Percentiles rank a stretch among this genome's conserved stretches.
Conservation (phyloP, 2,113 vertebrate species). For the Mus musculus region DNA sequence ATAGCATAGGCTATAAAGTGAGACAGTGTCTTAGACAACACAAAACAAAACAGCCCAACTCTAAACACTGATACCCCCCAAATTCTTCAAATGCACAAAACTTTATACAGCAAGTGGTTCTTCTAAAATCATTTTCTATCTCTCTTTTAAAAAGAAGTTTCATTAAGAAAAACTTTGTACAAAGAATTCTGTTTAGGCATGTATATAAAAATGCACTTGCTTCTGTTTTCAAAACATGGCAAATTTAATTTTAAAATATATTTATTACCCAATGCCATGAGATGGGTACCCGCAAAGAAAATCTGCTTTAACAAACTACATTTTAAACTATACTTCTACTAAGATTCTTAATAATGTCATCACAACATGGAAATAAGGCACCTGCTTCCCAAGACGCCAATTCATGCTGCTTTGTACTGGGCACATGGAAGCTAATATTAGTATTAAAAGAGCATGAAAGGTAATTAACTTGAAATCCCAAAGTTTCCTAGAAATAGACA, state of each 20-base stretch:
- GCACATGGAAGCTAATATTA: background rate
- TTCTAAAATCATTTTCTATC: background rate
- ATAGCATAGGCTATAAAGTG: background rate
- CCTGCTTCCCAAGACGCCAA: background rate
- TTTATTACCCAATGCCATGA: background rate
- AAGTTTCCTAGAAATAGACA: background rate
- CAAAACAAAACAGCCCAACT: background rate
- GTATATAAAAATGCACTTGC: background rate
- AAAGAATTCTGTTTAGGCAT: background rate
- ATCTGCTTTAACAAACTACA: background rate
- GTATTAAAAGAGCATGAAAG: background rate
- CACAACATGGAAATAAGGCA: background rate
- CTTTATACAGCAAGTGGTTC: background rate
- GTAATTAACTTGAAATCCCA: background rate
- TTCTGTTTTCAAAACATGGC: background rate
- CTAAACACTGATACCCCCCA: background rate
- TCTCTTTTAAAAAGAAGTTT: background rate
- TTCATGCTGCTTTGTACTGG: background rate
- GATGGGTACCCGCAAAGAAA: background rate
- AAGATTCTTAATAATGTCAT: background rate
- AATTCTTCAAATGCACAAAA: background rate
- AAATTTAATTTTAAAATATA: background rate
- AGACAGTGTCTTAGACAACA: background rate
- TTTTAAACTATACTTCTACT: background rate
- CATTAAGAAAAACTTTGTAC: background rate